Percentiles rank a stretch among this genome's conserved stretches.
These are phyloP conservation scores for Burhinus bistriatus DNA, from an alignment of 2,113 vertebrate genomes.

Conservation along the genomic window DNA sequence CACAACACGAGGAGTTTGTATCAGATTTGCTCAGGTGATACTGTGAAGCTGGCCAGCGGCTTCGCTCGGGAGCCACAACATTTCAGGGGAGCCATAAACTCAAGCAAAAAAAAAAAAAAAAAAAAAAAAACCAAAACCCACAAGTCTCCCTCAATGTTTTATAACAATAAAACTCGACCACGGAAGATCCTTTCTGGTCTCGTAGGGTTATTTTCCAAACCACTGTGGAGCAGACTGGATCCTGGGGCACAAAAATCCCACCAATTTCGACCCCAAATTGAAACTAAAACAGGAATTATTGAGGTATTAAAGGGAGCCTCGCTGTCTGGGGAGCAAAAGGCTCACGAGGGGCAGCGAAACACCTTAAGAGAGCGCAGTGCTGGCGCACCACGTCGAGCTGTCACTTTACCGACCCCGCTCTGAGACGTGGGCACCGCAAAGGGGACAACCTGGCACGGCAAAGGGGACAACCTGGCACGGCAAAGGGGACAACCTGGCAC, in stretches of 20 bases:
- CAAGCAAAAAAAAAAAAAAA: not conserved
- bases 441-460: not conserved
- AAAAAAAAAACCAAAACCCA: too few relatives aligned
- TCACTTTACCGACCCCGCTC: rapidly evolving
- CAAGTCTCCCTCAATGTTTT: not conserved
- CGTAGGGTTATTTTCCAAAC: rapidly evolving
- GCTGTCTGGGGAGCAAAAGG: rapidly evolving
- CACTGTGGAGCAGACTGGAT: rapidly evolving
- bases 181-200: rapidly evolving
- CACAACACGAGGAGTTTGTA: rapidly evolving
- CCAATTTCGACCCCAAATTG: not conserved
- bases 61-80: rapidly evolving
- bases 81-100: rapidly evolving
- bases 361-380: rapidly evolving
- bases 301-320: rapidly evolving
- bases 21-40: rapidly evolving
- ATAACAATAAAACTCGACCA: not conserved
- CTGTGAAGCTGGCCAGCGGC: rapidly evolving
- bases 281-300: rapidly evolving
- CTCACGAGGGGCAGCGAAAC: rapidly evolving
- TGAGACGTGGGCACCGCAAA: rapidly evolving
- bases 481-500: too few relatives aligned
- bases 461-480: not conserved
- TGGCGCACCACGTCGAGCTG: rapidly evolving
- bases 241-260: not conserved